These are phyloP conservation scores for Julus scandinavius DNA, from an alignment of 2,888 invertebrate species.

Conservation along the genomic window DNA sequence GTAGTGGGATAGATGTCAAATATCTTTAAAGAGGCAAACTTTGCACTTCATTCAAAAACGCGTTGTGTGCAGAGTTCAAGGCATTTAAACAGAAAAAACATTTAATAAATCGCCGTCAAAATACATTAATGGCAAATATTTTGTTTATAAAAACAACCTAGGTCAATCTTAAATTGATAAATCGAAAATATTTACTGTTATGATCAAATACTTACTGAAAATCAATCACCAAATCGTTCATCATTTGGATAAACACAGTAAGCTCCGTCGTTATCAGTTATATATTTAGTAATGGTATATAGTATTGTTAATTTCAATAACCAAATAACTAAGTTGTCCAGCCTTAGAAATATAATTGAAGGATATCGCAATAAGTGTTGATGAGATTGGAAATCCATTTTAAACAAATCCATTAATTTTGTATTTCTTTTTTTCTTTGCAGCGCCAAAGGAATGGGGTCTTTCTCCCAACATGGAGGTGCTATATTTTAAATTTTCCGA, in stretches of 20 bases:
- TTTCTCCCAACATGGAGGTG: constrained; percentile 75
- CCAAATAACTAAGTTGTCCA: too few species aligned
- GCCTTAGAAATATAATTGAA: too few species aligned
- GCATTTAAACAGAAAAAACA: neutral
- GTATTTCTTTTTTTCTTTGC: constrained; percentile 55
- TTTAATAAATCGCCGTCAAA: neutral
- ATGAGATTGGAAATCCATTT: too few species aligned
- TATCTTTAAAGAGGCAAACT: neutral
- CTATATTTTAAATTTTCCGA: constrained; percentile 79
- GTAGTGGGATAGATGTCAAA: neutral
- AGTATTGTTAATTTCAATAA: too few species aligned
- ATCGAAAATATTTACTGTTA: constrained; percentile 13
- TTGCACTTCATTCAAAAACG: constrained; percentile 18
- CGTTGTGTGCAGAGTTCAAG: neutral
- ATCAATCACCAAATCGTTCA: neutral
- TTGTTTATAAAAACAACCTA: neutral
- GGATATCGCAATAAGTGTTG: too few species aligned
- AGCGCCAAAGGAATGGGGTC: constrained; percentile 76
- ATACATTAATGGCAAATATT: neutral
- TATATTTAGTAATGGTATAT: too few species aligned
- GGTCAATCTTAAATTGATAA: neutral
- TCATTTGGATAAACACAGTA: neutral
- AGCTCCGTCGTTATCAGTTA: too few species aligned
- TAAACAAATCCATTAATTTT: neutral
- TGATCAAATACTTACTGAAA: neutral